Evolutionary conservation across 2,113 vertebrate genomes (phyloP), one percentile per base, ranked within the genome.

Genomic region (Guaruba guarouba): DNA sequence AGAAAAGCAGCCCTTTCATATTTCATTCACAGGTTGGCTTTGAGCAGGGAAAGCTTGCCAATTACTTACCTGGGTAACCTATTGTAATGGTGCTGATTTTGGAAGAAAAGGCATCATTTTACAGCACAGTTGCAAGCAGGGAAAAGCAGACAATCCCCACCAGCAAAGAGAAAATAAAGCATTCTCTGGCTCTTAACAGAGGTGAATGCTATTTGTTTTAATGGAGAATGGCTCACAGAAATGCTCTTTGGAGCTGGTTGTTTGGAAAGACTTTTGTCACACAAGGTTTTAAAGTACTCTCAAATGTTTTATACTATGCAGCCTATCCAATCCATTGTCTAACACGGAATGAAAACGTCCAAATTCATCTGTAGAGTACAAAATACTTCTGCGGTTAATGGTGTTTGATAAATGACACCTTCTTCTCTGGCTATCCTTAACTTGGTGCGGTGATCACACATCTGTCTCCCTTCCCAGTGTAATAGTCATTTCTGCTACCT

Each of bases 131-230:
- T 78, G n/a, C 51, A 89, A 68, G 77, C 55, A 93, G 63, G 28
- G 77, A 73, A 73, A 89, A 89, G 35, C 1, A 95, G 91, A 95
- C 49, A 94, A 92, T 91, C 73, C 69, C 93, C 86, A 94, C 31
- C 82, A 95, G 95, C 78, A 10, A 94, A 73, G 44, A 87, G 10
- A 37, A 93, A 95, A 93, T 80, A 94, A 85, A 69, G 70, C 83
- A 29, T 9, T 82, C 74, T 96, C 78, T 95, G 69, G 64, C 81
- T 96, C 82, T 90, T 75, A 91, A 49, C 66, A 94, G 89, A 69
- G 54, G 83, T 35, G 22, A 78, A 82, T 49, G 64, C 68, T 94
- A 94, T 82, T 93, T 91, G 70, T 88, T 97, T 96, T 94, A 82
- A 93, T 67, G 93, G 95, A 91, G 74, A 89, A 88, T 13, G 43